These are phyloP conservation scores for Conchocele bisecta DNA, from an alignment of 2,888 invertebrate species.

Conservation along the genomic window DNA sequence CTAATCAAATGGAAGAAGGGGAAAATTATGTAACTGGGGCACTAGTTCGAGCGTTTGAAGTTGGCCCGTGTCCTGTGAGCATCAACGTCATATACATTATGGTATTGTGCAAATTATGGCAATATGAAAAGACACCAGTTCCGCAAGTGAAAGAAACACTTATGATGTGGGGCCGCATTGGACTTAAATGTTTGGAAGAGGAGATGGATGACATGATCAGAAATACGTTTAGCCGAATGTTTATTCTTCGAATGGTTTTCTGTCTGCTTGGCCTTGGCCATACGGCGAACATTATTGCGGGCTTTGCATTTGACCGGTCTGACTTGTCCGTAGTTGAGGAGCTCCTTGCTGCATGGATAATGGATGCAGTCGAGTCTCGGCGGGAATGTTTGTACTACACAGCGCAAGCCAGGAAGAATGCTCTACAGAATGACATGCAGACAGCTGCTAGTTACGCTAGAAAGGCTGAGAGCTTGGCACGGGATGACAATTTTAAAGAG, in stretches of 20 bases:
- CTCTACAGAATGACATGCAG: too few relatives aligned
- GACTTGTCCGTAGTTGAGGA: too few relatives aligned
- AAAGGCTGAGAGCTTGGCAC: too few relatives aligned
- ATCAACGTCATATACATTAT: conserved; percentile 51
- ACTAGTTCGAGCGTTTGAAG: conserved; percentile 28
- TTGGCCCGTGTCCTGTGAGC: conserved; percentile 44
- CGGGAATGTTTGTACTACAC: too few relatives aligned
- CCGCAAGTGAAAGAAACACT: conserved; percentile 17
- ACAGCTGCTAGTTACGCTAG: too few relatives aligned
- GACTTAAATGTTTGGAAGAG: conserved; percentile 33
- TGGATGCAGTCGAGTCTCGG: too few relatives aligned
- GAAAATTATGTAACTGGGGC: conserved; percentile 39
- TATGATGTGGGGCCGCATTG: conserved; percentile 40
- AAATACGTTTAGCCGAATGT: conserved; percentile 50
- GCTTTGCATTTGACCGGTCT: too few relatives aligned
- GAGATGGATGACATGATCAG: conserved; percentile 33
- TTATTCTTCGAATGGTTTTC: conserved; percentile 54
- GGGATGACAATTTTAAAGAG: too few relatives aligned
- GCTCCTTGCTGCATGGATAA: too few relatives aligned
- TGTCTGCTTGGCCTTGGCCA: conserved; percentile 53
- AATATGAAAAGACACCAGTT: conserved; percentile 41
- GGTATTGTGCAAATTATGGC: conserved; percentile 48
- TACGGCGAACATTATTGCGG: conserved; percentile 38
- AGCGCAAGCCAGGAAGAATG: too few relatives aligned
- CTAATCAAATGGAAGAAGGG: conserved; percentile 19